A percentile compares a stretch with the other conserved stretches of the same genome.
These are phyloP conservation scores for Agrilus cyanescens DNA, from an alignment of 2,888 invertebrate genomes.

Conservation along the genomic window DNA sequence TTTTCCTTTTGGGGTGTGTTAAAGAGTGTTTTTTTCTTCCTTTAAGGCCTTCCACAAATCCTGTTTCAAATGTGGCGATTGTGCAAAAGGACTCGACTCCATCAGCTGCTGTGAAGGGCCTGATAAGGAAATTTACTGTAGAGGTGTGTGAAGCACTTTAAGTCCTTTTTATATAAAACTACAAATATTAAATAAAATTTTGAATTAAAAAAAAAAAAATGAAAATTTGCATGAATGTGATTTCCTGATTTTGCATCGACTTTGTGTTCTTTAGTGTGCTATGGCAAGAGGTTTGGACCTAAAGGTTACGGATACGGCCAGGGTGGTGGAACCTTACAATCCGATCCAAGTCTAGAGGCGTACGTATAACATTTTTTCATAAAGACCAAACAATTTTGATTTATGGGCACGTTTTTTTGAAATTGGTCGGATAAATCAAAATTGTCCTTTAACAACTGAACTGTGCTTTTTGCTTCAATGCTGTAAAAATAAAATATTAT, in stretches of 20 bases:
- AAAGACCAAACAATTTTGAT: no score
- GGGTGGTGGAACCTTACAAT: conserved; percentile 88
- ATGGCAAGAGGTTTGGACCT: conserved; percentile 94
- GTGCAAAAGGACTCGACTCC: conserved; percentile 80
- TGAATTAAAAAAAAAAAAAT: conserved; percentile 8
- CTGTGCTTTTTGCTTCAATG: conserved; percentile 16
- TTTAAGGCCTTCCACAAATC: conserved; percentile 81
- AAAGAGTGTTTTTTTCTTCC: conserved; percentile 22
- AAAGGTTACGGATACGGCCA: conserved; percentile 96
- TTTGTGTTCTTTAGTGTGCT: conserved; percentile 59
- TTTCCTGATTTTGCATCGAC: conserved; percentile 7
- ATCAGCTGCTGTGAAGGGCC: conserved; percentile 88
- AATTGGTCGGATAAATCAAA: no score
- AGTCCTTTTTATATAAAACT: neutral
- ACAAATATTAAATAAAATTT: conserved; percentile 1
- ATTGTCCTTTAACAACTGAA: conserved; percentile 4
- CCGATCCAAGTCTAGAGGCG: conserved; percentile 41
- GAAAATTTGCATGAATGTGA: neutral
- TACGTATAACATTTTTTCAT: no score
- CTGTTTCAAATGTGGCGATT: conserved; percentile 87
- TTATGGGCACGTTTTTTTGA: no score
- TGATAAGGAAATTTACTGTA: conserved; percentile 93
- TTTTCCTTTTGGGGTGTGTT: conserved; percentile 1
- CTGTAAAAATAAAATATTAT: neutral
- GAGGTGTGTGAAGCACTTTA: conserved; percentile 52